Percentiles rank a stretch among this genome's conserved stretches.
phyloP scores from a whole-genome alignment of 2,113 vertebrate species.

The Nesogale talazaci region DNA sequence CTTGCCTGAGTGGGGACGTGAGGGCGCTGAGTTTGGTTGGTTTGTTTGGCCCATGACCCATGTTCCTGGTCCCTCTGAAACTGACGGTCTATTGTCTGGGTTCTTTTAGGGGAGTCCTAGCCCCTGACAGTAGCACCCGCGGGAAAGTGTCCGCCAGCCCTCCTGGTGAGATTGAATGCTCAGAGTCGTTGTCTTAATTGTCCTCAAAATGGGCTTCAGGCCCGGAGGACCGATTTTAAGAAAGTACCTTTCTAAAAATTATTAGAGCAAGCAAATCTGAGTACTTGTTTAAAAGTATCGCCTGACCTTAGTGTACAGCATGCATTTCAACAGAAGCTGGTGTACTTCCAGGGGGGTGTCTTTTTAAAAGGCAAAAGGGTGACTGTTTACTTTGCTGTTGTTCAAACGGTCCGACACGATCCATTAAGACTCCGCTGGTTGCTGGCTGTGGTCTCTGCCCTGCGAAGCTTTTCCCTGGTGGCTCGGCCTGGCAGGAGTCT shows the following conservation, averaged over 20 bases:
- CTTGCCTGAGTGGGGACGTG: too few species aligned
- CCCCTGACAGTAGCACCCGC: background rate
- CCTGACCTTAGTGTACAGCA: conserved; percentile 36
- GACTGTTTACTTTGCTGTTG: conserved; percentile 51
- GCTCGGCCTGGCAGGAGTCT: conserved; percentile 30
- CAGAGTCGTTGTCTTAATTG: background rate
- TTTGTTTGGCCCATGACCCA: too few species aligned
- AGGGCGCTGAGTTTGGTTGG: too few species aligned
- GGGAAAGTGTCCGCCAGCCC: background rate
- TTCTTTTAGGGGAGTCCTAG: background rate
- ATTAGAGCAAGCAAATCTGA: conserved; percentile 46
- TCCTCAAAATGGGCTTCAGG: conserved; percentile 42
- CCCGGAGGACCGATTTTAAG: conserved; percentile 29
- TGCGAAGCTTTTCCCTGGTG: conserved; percentile 24
- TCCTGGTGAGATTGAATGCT: conserved; percentile 26
- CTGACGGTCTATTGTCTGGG: too few species aligned
- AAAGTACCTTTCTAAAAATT: background rate
- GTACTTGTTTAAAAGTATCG: conserved; percentile 9
- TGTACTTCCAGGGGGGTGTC: conserved; percentile 24
- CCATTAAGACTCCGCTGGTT: conserved; percentile 44
- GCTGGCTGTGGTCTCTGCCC: conserved; percentile 49
- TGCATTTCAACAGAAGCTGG: conserved; percentile 59
- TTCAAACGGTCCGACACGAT: conserved; percentile 36
- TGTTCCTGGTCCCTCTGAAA: too few species aligned
- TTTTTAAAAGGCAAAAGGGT: conserved; percentile 44